A percentile compares a stretch with the other conserved stretches of the same genome.
Conservation (phyloP, 2,113 vertebrate genomes). For the Odocoileus virginianus region DNA sequence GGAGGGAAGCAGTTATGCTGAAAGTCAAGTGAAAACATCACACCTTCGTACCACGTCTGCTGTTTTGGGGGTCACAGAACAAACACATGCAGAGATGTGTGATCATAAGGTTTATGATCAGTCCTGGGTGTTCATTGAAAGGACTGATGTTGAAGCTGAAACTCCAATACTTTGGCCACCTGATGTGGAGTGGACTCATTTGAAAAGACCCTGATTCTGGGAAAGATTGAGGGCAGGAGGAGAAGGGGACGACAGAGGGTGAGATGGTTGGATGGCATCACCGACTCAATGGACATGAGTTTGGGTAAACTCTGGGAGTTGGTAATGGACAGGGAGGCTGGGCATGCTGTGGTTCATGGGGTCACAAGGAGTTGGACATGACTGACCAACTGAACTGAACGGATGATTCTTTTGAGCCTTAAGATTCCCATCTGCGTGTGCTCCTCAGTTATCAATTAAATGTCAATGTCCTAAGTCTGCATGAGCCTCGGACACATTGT, state of each 20-base stretch:
- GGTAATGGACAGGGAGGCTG: neutral
- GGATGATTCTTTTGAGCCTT: neutral
- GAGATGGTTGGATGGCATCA: neutral
- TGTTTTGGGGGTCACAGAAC: conserved; percentile 42
- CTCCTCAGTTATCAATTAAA: neutral
- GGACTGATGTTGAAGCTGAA: neutral
- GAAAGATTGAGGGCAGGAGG: neutral
- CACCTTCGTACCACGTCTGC: neutral
- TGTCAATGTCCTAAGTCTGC: neutral
- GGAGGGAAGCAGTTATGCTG: neutral
- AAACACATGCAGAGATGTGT: conserved; percentile 21
- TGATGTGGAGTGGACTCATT: accelerated
- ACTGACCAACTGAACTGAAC: neutral
- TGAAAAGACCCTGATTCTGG: neutral
- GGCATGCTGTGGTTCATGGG: neutral
- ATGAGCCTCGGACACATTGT: neutral
- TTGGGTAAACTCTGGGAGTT: neutral
- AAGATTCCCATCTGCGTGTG: neutral
- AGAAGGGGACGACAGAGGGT: neutral
- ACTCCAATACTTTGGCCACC: neutral
- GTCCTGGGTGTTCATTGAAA: neutral
- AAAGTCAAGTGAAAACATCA: neutral
- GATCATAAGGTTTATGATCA: neutral
- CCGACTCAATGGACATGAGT: neutral
- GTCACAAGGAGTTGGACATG: accelerated